These are phyloP conservation scores for Ophioninae sp. DNA, from an alignment of 2,888 invertebrate species.

Conservation along the genomic window DNA sequence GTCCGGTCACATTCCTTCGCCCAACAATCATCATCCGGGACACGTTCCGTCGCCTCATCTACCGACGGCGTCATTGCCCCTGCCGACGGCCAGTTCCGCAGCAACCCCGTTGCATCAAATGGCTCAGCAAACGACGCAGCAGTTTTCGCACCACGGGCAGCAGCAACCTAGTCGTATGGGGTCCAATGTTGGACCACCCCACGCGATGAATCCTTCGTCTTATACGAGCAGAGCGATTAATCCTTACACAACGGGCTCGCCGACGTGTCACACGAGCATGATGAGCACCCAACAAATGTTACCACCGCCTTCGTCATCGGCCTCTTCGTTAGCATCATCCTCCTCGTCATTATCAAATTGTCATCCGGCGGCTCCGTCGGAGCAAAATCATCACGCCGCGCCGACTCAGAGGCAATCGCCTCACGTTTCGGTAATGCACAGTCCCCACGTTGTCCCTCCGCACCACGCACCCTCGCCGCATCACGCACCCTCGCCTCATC, in stretches of 20 bases:
- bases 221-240: constrained; percentile 59
- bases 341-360: constrained; percentile 51
- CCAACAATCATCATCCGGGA: constrained; percentile 74
- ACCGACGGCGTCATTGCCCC: constrained; percentile 64
- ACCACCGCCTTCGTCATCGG: constrained; percentile 65
- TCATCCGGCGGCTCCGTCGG: constrained; percentile 64
- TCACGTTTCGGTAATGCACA: constrained; percentile 71
- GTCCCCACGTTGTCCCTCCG: constrained; percentile 72
- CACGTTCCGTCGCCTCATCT: constrained; percentile 76
- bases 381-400: constrained; percentile 70
- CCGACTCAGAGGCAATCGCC: constrained; percentile 74
- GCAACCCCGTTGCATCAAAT: constrained; percentile 67
- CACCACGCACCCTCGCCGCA: constrained; percentile 75
- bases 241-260: constrained; percentile 57
- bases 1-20: constrained; percentile 77
- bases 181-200: constrained; percentile 56
- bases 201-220: constrained; percentile 62
- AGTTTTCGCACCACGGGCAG: constrained; percentile 67
- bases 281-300: constrained; percentile 70
- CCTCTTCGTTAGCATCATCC: constrained; percentile 36
- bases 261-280: constrained; percentile 62
- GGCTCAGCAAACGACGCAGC: constrained; percentile 70
- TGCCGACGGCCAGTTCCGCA: constrained; percentile 49
- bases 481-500: constrained; percentile 72
- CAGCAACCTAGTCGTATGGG: constrained; percentile 74